Evolutionary conservation across 2,113 vertebrate species (phyloP).

Genomic region (Centrocercus urophasianus): DNA sequence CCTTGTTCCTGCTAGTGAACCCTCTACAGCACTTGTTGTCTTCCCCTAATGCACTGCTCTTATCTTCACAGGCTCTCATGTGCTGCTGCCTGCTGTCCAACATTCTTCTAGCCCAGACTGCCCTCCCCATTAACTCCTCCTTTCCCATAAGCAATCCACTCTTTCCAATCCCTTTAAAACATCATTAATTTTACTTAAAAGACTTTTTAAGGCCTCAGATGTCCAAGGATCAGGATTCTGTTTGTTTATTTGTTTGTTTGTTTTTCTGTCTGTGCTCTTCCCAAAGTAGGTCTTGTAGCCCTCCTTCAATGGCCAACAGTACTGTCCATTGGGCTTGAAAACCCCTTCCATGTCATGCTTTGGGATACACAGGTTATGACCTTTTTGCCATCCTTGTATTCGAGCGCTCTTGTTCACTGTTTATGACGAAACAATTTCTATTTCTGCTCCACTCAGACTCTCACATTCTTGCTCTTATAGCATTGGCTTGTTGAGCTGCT

Average conservation of each 20-base stretch:
- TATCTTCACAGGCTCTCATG: slow-evolving; percentile 31
- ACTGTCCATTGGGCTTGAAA: neutral
- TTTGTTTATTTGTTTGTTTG: neutral
- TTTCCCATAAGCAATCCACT: neutral
- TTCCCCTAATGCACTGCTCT: neutral
- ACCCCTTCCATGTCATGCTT: neutral
- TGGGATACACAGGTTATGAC: slow-evolving; percentile 29
- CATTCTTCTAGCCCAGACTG: slow-evolving; percentile 15
- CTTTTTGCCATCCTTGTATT: slow-evolving; percentile 52
- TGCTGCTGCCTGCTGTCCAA: neutral
- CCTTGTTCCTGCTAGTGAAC: neutral
- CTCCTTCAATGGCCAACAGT: neutral
- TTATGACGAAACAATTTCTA: slow-evolving; percentile 62
- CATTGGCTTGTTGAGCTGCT: neutral
- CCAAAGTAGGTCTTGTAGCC: neutral
- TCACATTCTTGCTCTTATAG: slow-evolving; percentile 13
- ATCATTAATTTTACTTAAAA: neutral
- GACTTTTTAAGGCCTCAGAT: neutral
- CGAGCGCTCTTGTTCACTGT: neutral
- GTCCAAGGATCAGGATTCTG: fast-evolving
- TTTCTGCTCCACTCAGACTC: slow-evolving; percentile 46
- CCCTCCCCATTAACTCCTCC: slow-evolving; percentile 43
- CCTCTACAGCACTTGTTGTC: neutral
- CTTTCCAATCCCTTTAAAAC: neutral
- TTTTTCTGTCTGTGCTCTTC: neutral